Base-by-base conservation (phyloP, 2,797 vertebrate species). In the Phoeniculus purpureus region DNA sequence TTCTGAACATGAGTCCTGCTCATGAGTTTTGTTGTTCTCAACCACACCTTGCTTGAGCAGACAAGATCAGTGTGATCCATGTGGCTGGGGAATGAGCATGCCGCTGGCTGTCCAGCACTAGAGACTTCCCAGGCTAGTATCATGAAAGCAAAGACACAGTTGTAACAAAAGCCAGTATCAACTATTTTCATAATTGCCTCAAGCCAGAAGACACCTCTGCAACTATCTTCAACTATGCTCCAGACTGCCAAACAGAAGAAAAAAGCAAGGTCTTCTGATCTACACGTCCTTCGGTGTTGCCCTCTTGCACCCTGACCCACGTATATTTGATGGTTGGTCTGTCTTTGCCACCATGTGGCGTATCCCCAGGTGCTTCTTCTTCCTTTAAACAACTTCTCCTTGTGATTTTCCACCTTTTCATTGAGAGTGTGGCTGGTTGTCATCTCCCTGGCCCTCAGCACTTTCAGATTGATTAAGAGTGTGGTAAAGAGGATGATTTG, bases 271-370 rank as follows among this genome's bases (percentile, higher is more conserved):
- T 79, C 60, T 85, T 67, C 77, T 92, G 74, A 83, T 81, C 68
- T 85, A 54, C 58, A n/a, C 5, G 16, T 76, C 85, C 79, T 89
- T 70, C 52, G 56, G 85, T 92, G 7, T 40, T 74, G 67, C 22
- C 65, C 32, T 71, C 47, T 88, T 45, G 9, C 48, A 72, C 31
- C n/a, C 48, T 55, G 70, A 62, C 31, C 83, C 84, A 92, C 29
- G 2, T 55, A 40, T 73, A 51, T 85, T 48, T 87, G 90, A 89
- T 76, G 70, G 34, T 83, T 73, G 81, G 37, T 81, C 76, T 91
- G 85, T 78, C 93, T 56, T 73, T 91, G 89, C 89, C 76, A 93
- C 94, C 83, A 73, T 93, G 90, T 94, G 87, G 87, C 80, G 47
- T 50, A 54, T 73, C 56, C 76, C 87, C 52, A 70, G 73, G 80